These are phyloP conservation scores for Hypsibius dujardini DNA, from an alignment of 1,140 invertebrate genomes.

Conservation along the genomic window DNA sequence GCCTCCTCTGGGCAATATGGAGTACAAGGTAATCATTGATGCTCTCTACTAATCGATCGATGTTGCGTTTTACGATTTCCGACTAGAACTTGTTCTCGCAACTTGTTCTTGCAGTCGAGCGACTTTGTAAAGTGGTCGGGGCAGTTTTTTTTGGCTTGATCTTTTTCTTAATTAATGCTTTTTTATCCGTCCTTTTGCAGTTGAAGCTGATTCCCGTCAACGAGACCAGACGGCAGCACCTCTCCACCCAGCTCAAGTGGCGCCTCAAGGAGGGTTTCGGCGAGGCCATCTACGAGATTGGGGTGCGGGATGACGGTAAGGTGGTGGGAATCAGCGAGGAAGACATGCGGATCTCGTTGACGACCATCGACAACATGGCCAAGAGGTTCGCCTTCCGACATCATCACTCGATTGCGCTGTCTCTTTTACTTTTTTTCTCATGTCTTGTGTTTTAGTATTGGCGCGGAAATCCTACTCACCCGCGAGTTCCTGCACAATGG, in stretches of 20 bases:
- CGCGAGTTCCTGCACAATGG: slow-evolving; percentile 16
- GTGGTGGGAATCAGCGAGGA: slow-evolving; percentile 56
- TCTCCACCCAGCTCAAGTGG: slow-evolving; percentile 41
- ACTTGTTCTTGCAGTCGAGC: not conserved
- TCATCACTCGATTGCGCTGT: not conserved
- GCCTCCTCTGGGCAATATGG: slow-evolving; percentile 33
- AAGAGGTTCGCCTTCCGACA: not conserved
- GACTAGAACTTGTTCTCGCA: not conserved
- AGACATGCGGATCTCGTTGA: slow-evolving; percentile 62
- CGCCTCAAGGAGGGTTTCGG: slow-evolving; percentile 43
- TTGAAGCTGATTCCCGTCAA: slow-evolving; percentile 34
- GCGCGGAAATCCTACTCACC: not conserved
- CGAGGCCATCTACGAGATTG: slow-evolving; percentile 88
- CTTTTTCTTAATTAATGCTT: not conserved
- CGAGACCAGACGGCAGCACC: slow-evolving; percentile 34
- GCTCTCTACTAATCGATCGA: not conserved
- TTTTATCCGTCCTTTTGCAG: slow-evolving; percentile 25
- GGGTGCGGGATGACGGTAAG: slow-evolving; percentile 77
- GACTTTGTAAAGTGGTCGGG: not conserved
- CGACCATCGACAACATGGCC: slow-evolving; percentile 67
- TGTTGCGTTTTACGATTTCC: not conserved
- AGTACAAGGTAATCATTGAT: slow-evolving; percentile 30
- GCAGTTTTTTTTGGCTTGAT: not conserved
- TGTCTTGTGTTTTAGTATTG: slow-evolving; percentile 17
- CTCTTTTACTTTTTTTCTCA: slow-evolving; percentile 1